Percentiles rank a stretch among this genome's conserved stretches.
Evolutionary conservation across 2,888 invertebrate genomes (phyloP).

Genomic region (Apomyelois bistriatella): DNA sequence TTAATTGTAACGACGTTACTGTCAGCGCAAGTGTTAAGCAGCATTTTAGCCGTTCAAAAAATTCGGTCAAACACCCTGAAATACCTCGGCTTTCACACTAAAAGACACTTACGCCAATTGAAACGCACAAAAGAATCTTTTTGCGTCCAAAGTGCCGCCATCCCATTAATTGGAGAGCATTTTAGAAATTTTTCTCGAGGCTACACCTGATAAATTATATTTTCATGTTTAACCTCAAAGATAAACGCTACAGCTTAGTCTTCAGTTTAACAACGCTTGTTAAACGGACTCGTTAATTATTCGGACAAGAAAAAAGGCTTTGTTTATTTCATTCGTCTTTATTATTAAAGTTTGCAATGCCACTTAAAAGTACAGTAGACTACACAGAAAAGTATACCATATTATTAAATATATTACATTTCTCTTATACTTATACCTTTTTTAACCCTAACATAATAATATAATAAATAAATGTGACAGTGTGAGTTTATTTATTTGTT

Average conservation of each 20-base stretch:
- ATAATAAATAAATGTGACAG: too few relatives aligned
- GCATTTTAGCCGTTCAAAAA: slow-evolving; percentile 32
- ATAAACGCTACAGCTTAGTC: neutral
- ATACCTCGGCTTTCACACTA: slow-evolving; percentile 39
- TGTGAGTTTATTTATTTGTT: too few relatives aligned
- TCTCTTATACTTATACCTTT: too few relatives aligned
- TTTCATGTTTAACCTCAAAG: neutral
- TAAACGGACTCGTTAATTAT: slow-evolving; percentile 3
- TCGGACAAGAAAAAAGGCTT: neutral
- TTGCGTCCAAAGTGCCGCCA: slow-evolving; percentile 7
- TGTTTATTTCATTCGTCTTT: neutral
- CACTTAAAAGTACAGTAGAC: too few relatives aligned
- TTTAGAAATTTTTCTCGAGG: slow-evolving; percentile 5
- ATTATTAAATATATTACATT: too few relatives aligned
- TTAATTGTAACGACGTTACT: too few relatives aligned
- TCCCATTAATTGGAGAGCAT: slow-evolving; percentile 9
- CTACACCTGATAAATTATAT: slow-evolving; percentile 5
- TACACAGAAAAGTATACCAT: too few relatives aligned
- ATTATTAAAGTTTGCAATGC: too few relatives aligned
- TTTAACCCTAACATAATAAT: too few relatives aligned
- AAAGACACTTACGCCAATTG: slow-evolving; percentile 42
- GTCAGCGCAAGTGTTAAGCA: too few relatives aligned
- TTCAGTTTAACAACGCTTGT: neutral
- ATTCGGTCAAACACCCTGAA: slow-evolving; percentile 33
- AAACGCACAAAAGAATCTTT: slow-evolving; percentile 12